Conservation (phyloP, 2,113 vertebrate species). For the Microtus richardsoni region DNA sequence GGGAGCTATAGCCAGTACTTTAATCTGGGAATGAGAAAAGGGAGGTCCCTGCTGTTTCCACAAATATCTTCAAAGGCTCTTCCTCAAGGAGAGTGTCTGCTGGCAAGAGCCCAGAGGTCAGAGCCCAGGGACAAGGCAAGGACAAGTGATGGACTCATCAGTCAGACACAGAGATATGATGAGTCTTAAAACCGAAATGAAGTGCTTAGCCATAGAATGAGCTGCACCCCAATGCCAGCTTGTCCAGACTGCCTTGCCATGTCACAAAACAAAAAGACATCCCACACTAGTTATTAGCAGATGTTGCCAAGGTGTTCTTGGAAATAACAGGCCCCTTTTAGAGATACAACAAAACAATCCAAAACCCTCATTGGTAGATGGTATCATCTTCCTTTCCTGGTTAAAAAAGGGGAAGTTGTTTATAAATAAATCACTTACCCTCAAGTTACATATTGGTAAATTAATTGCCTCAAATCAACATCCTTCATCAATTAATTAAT, state of each 20-base stretch:
- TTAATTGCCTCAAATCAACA: neutral
- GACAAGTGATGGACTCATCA: neutral
- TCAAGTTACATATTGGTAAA: neutral
- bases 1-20: slow-evolving; percentile 8
- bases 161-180: neutral
- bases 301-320: neutral
- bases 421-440: neutral
- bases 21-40: slow-evolving; percentile 34
- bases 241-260: neutral
- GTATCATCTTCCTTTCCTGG: neutral
- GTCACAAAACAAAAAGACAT: slow-evolving; percentile 14
- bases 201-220: neutral
- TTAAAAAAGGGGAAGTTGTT: slow-evolving; percentile 1
- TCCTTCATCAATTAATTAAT: neutral
- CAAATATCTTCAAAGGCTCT: slow-evolving; percentile 45
- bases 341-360: neutral
- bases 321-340: neutral
- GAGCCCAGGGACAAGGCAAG: neutral
- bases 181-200: neutral
- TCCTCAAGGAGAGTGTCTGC: neutral
- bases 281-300: neutral
- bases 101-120: neutral
- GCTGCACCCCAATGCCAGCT: neutral
- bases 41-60: slow-evolving; percentile 34
- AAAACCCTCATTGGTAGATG: neutral